A percentile compares a stretch with the other conserved stretches of the same genome.
Evolutionary conservation across 2,113 vertebrate species (phyloP).

Genomic region (Lucifuga dentata): DNA sequence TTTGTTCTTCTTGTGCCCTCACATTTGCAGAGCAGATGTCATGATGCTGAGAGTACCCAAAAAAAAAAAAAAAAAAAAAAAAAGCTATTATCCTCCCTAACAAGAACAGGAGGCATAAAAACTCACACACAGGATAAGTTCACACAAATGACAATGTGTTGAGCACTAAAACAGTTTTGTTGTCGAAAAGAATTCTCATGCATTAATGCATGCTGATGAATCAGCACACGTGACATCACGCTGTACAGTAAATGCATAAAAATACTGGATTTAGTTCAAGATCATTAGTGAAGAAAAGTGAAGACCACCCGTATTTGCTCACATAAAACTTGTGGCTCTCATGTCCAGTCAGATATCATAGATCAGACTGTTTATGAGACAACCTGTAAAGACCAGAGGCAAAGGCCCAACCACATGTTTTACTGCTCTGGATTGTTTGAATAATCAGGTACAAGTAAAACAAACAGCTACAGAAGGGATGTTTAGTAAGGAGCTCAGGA

Average conservation of each 20-base stretch:
- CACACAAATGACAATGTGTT: constrained; percentile 22
- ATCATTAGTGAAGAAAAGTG: constrained; percentile 41
- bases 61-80: too few species aligned
- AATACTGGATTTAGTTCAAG: constrained; percentile 28
- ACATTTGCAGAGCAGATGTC: constrained; percentile 78
- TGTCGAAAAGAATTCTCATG: too few species aligned
- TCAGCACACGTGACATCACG: constrained; percentile 1
- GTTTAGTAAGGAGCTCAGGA: constrained; percentile 69
- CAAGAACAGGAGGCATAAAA: constrained; percentile 29
- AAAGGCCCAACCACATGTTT: constrained; percentile 64
- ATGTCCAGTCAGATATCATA: constrained; percentile 64
- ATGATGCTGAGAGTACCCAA: constrained; percentile 26
- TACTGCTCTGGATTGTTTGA: constrained; percentile 70
- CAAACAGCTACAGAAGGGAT: constrained; percentile 75
- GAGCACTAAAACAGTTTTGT: constrained; percentile 29
- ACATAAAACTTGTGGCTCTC: constrained; percentile 45
- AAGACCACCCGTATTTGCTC: constrained; percentile 64
- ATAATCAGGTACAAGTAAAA: constrained; percentile 80
- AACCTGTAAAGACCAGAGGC: constrained; percentile 74
- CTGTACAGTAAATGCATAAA: constrained; percentile 12
- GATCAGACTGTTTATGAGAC: constrained; percentile 72
- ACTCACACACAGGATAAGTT: neutral
- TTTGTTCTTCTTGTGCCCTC: constrained; percentile 1
- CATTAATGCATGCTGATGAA: neutral
- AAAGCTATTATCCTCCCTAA: constrained; percentile 34